phyloP scores from a whole-genome alignment of 1,140 invertebrate genomes.

The Lordiphosa mommai region DNA sequence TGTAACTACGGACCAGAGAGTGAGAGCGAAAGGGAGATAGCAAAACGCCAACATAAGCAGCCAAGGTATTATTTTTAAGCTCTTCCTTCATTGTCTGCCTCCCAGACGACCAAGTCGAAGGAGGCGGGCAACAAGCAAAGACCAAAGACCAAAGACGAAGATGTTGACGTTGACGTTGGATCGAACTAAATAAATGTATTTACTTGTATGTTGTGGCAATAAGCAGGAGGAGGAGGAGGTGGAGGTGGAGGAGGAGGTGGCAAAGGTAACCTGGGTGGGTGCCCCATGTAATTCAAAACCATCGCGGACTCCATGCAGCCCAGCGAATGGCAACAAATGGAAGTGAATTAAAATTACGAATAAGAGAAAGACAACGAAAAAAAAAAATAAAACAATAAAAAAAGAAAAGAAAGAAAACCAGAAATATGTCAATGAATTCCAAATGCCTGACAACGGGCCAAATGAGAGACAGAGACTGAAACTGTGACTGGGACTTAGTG shows the following conservation, averaged over 20 bases:
- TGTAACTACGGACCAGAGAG: conserved; percentile 59
- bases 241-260: neutral
- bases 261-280: conserved; percentile 22
- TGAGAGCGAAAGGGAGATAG: neutral
- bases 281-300: conserved; percentile 65
- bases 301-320: conserved; percentile 11
- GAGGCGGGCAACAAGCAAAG: neutral
- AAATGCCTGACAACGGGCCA: conserved; percentile 51
- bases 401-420: conserved; percentile 61
- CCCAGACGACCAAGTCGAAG: conserved; percentile 32
- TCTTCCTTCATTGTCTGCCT: conserved; percentile 72
- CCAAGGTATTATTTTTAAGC: conserved; percentile 76
- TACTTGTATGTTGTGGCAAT: conserved; percentile 48
- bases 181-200: conserved; percentile 76
- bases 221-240: neutral
- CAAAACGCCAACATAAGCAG: conserved; percentile 69
- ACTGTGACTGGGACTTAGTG: conserved; percentile 44
- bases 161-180: conserved; percentile 57
- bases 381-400: conserved; percentile 21
- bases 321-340: conserved; percentile 26
- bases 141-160: conserved; percentile 13
- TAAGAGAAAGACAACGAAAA: conserved; percentile 9
- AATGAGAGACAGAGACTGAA: neutral
- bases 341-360: conserved; percentile 53
- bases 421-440: conserved; percentile 75